Evolutionary conservation across 92 coral and sea anemone genomes (phyloP).

Genomic region (Chrysogorgia sp.): DNA sequence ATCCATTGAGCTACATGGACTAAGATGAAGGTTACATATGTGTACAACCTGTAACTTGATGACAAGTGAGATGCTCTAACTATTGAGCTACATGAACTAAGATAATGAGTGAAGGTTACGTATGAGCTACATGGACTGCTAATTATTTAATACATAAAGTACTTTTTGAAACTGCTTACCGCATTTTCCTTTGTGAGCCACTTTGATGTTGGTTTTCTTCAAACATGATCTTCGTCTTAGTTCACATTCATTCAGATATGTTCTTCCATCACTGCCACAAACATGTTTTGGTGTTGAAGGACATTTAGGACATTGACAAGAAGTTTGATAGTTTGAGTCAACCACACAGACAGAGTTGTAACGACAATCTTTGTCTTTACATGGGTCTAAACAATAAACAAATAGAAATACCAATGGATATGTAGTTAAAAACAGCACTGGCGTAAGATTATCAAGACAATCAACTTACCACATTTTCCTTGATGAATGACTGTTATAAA

Average conservation of each 20-base stretch:
- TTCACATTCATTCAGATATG: constrained; percentile 48
- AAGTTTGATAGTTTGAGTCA: background rate
- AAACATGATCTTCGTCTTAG: constrained; percentile 59
- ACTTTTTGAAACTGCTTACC: constrained; percentile 50
- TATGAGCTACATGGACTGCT: no score
- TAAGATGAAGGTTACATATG: no score
- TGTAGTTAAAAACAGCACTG: background rate
- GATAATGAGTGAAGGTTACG: no score
- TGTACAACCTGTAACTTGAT: no score
- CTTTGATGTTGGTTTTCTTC: constrained; percentile 37
- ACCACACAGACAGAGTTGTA: constrained; percentile 2
- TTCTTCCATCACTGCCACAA: constrained; percentile 37
- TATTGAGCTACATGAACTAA: no score
- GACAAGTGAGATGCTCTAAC: no score
- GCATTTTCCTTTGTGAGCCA: constrained; percentile 57
- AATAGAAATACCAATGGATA: constrained; percentile 16
- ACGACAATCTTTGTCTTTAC: constrained; percentile 2
- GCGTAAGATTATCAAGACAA: background rate
- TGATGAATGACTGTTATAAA: constrained; percentile 54
- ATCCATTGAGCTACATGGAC: no score
- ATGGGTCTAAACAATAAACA: constrained; percentile 52
- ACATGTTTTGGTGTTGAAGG: constrained; percentile 10
- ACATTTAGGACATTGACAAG: constrained; percentile 37
- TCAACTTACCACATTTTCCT: constrained; percentile 87
- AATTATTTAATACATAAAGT: no score